Base-by-base conservation (phyloP, 2,888 invertebrate species). In the Siphlonurus alternatus region DNA sequence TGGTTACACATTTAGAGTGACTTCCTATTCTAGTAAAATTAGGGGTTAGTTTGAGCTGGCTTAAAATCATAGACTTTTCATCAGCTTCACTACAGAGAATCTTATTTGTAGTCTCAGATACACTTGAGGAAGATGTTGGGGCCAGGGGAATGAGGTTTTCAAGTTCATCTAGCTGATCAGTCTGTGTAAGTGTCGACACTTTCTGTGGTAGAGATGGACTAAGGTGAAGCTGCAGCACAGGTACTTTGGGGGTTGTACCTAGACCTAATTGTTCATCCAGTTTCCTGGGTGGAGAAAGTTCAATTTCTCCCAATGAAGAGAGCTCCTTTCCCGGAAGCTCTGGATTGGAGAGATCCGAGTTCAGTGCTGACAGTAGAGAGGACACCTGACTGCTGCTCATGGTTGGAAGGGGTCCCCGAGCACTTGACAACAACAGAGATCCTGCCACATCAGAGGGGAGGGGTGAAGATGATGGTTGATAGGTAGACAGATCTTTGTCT, bases 301-400 rank as follows among this genome's bases (percentile, higher is more conserved):
- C 56, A 10, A 38, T 38, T 38, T 38, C 38, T 10, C 38, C 38
- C 38, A 38, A 38, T 38, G 38, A 38, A 10, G 38, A 38, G 15
- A 38, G 38, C 15, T 38, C 38, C 15, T 38, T 38, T 5, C 38
- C 38, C 5, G 38, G 38, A 18, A 56, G n/a, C 56, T 56, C 56
- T 56, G 56, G n/a, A 22, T 56, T 56, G 20, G 56, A 56, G 7
- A 56, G 56, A 22, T 56, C 56, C 5, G 56, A 56, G 22, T n/a
- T 56, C 19, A 68, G 66, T 22, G 67, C 68, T 25, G 67, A 67
- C 2, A 68, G 61, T 10, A 68, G 67, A 25, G 68, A 68, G 2
- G 67, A 68, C 7, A 68, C 68, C 61, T 68, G 68, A 59, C 68
- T 68, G 56, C 67, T 66, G 53, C 66, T 67, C 64, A 68, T 68